A percentile compares a stretch with the other conserved stretches of the same genome.
These are phyloP conservation scores for Abrostola triplasia DNA, from an alignment of 2,888 invertebrate genomes.

Conservation along the genomic window DNA sequence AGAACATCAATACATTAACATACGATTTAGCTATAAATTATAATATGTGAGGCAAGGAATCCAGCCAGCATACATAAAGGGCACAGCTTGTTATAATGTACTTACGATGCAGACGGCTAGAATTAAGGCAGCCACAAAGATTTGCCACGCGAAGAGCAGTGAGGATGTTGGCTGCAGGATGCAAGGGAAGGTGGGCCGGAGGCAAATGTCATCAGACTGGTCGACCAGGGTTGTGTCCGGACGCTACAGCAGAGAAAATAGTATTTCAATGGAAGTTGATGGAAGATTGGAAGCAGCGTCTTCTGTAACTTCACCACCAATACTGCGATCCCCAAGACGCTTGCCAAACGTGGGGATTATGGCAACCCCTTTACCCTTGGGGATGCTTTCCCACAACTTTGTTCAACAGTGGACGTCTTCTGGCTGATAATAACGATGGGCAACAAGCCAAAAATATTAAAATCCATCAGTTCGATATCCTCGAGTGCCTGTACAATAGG, in stretches of 20 bases:
- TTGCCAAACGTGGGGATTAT: too few relatives aligned
- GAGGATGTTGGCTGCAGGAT: slow-evolving; percentile 79
- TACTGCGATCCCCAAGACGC: too few relatives aligned
- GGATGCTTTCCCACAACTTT: too few relatives aligned
- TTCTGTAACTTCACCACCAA: too few relatives aligned
- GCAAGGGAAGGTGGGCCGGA: slow-evolving; percentile 79
- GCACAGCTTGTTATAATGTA: slow-evolving; percentile 11
- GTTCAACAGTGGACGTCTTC: too few relatives aligned
- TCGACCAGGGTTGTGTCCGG: slow-evolving; percentile 71
- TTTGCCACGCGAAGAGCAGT: slow-evolving; percentile 71
- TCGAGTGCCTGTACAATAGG: background rate
- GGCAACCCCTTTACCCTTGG: too few relatives aligned
- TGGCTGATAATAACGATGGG: too few relatives aligned
- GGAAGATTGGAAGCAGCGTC: background rate
- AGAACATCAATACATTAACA: too few relatives aligned
- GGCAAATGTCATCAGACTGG: slow-evolving; percentile 78
- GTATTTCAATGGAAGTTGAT: background rate
- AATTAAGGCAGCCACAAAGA: slow-evolving; percentile 68
- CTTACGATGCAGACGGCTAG: slow-evolving; percentile 73
- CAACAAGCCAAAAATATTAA: too few relatives aligned
- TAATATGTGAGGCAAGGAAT: too few relatives aligned
- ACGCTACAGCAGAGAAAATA: slow-evolving; percentile 56
- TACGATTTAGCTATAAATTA: too few relatives aligned
- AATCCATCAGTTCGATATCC: background rate
- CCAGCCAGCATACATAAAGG: too few relatives aligned